Percentiles rank a stretch among this genome's conserved stretches.
phyloP scores from a whole-genome alignment of 1,140 invertebrate genomes.

The Drosophila mayri region DNA sequence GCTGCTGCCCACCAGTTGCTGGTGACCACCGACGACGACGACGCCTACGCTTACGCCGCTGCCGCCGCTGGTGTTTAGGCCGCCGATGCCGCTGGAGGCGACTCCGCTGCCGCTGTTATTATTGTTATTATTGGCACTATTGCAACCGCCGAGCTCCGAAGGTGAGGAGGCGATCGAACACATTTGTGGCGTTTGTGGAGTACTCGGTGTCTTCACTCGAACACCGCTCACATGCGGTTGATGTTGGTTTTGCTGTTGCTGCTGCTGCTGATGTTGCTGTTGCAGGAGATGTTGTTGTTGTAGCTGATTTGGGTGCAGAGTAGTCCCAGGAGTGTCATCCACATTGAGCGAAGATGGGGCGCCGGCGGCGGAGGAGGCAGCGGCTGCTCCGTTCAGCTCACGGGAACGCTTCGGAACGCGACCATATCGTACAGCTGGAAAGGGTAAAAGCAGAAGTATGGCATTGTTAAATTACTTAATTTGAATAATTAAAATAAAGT shows the following conservation, averaged over 20 bases:
- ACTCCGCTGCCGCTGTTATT: slow-evolving; percentile 45
- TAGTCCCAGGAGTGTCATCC: slow-evolving; percentile 63
- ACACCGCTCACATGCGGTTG: slow-evolving; percentile 70
- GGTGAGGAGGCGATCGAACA: slow-evolving; percentile 85
- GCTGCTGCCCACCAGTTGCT: slow-evolving; percentile 62
- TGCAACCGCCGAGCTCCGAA: slow-evolving; percentile 82
- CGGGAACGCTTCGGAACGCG: slow-evolving; percentile 96
- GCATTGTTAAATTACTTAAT: neutral
- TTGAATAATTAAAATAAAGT: neutral
- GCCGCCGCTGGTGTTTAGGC: slow-evolving; percentile 48
- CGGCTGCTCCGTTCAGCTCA: slow-evolving; percentile 88
- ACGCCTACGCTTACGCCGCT: slow-evolving; percentile 81
- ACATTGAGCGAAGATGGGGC: slow-evolving; percentile 57
- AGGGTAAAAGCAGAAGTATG: slow-evolving; percentile 11
- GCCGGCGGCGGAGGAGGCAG: slow-evolving; percentile 67
- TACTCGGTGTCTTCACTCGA: slow-evolving; percentile 82
- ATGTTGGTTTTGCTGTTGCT: slow-evolving; percentile 77
- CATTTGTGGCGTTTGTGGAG: slow-evolving; percentile 85
- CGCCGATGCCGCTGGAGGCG: slow-evolving; percentile 27
- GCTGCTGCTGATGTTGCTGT: slow-evolving; percentile 55
- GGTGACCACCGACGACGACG: slow-evolving; percentile 66
- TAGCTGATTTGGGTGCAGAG: slow-evolving; percentile 59
- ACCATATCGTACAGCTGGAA: slow-evolving; percentile 96
- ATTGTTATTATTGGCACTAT: slow-evolving; percentile 75
- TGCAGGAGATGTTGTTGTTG: slow-evolving; percentile 57